Conservation (phyloP, 2,888 invertebrate species). For the Aspidiotus rigidus region DNA sequence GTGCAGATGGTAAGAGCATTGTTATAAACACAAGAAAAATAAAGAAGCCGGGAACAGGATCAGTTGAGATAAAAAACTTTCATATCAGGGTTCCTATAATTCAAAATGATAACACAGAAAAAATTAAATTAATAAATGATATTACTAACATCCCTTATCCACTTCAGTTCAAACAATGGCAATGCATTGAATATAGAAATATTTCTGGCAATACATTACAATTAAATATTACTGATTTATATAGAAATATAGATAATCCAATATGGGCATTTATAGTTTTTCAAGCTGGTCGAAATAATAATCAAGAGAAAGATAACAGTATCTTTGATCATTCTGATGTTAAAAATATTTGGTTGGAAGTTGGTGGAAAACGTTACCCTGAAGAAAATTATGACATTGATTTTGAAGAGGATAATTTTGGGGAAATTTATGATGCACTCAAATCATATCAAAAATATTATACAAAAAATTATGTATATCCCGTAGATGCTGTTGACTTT, state of each 20-base stretch:
- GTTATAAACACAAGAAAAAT: conserved; percentile 1
- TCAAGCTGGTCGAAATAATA: neutral
- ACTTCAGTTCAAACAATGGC: conserved; percentile 4
- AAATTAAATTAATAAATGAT: conserved; percentile 1
- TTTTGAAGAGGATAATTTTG: conserved; percentile 2
- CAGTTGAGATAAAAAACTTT: conserved; percentile 4
- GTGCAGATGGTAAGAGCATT: conserved; percentile 2
- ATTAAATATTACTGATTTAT: conserved; percentile 4
- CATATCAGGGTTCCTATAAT: conserved; percentile 1
- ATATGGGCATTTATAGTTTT: conserved; percentile 3
- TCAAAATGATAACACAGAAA: neutral
- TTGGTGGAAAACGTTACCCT: conserved; percentile 1
- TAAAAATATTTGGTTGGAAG: neutral
- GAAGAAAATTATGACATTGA: conserved; percentile 4
- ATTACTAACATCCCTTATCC: neutral
- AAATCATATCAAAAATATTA: conserved; percentile 1
- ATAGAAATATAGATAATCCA: conserved; percentile 1
- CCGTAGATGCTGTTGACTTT: neutral
- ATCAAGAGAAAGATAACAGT: conserved; percentile 4
- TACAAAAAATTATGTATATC: neutral
- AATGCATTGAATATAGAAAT: conserved; percentile 2
- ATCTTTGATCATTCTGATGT: neutral
- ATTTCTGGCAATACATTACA: neutral
- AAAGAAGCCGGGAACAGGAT: neutral
- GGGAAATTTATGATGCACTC: conserved; percentile 1